A percentile compares a stretch with the other conserved stretches of the same genome.
These are phyloP conservation scores for Dynastes hyllus DNA, from an alignment of 2,888 invertebrate genomes.

Conservation along the genomic window DNA sequence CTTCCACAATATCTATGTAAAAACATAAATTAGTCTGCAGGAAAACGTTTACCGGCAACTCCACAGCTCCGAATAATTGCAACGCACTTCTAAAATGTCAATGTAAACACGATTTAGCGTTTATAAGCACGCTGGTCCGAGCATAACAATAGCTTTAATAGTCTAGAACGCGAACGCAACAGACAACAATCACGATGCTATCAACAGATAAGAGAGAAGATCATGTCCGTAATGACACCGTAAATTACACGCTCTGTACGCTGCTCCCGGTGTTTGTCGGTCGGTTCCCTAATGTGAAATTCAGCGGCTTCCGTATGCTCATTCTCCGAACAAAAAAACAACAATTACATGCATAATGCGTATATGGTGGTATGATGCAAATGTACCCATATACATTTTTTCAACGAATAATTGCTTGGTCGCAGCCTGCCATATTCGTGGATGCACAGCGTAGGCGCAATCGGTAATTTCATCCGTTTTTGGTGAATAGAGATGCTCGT, in stretches of 20 bases:
- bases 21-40: too few relatives aligned
- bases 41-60: neutral
- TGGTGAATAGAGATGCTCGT: neutral
- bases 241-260: slow-evolving; percentile 25
- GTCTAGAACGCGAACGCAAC: neutral
- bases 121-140: neutral
- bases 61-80: neutral
- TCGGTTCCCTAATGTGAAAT: slow-evolving; percentile 19
- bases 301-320: neutral
- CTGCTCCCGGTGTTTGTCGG: neutral
- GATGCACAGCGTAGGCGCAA: slow-evolving; percentile 32
- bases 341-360: slow-evolving; percentile 15
- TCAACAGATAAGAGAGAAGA: slow-evolving; percentile 36
- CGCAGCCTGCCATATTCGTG: slow-evolving; percentile 46
- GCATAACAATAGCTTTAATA: slow-evolving; percentile 8
- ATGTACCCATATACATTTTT: neutral
- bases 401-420: slow-evolving; percentile 50
- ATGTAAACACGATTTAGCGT: neutral
- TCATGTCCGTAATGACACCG: slow-evolving; percentile 40
- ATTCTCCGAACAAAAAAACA: slow-evolving; percentile 6
- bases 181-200: slow-evolving; percentile 29
- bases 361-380: too few relatives aligned
- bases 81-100: neutral
- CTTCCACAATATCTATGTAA: too few relatives aligned
- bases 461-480: slow-evolving; percentile 15